phyloP scores from a whole-genome alignment of 2,113 vertebrate genomes.

The Thunnus thynnus region DNA sequence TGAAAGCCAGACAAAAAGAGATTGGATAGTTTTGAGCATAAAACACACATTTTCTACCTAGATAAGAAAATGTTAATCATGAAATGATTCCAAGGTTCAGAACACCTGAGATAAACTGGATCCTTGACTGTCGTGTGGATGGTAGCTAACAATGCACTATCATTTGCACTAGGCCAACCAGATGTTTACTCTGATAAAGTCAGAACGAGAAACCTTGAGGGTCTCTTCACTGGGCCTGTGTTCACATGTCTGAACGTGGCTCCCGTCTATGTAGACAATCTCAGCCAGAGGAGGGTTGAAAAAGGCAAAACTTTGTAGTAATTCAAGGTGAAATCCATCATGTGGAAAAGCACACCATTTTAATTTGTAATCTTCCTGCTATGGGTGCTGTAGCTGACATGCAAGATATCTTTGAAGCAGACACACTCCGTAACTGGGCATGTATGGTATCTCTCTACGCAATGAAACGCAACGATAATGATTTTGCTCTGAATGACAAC shows the following conservation, averaged over 20 bases:
- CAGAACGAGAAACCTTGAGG: slow-evolving; percentile 55
- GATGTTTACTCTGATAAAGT: slow-evolving; percentile 73
- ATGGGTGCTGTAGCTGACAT: not conserved
- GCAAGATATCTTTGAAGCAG: not conserved
- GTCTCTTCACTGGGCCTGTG: slow-evolving; percentile 56
- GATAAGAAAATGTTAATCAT: not conserved
- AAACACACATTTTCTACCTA: not conserved
- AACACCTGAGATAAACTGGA: slow-evolving; percentile 14
- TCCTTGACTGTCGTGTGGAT: slow-evolving; percentile 41
- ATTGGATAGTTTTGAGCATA: not conserved
- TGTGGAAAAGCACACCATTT: slow-evolving; percentile 9
- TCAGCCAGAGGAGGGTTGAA: slow-evolving; percentile 8
- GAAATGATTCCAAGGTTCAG: not conserved
- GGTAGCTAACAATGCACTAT: slow-evolving; percentile 58
- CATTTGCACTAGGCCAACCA: slow-evolving; percentile 58
- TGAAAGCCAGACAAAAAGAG: not conserved
- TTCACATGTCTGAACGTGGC: slow-evolving; percentile 58
- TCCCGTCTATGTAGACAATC: not conserved
- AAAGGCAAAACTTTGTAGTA: slow-evolving; percentile 6
- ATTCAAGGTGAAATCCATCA: slow-evolving; percentile 32
- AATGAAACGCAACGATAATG: not conserved
- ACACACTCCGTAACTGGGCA: not conserved
- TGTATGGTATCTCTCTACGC: not conserved
- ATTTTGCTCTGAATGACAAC: not conserved
- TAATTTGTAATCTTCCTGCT: slow-evolving; percentile 1